These are phyloP conservation scores for Phymanthus crucifer DNA, from an alignment of 92 coral and sea anemone genomes.

Conservation along the genomic window DNA sequence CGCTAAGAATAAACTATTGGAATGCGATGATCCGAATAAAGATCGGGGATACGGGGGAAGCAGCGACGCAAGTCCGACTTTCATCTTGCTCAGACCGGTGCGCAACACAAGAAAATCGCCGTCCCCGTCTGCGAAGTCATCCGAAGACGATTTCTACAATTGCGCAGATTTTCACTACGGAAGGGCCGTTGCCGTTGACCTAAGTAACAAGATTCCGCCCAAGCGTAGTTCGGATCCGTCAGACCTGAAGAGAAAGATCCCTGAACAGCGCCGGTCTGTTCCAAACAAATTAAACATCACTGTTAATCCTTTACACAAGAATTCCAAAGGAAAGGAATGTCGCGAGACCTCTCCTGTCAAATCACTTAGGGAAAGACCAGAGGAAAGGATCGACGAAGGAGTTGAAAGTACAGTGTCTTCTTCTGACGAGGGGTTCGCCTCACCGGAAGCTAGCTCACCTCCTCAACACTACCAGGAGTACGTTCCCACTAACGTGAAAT, in stretches of 20 bases:
- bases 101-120: slow-evolving; percentile 18
- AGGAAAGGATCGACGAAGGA: slow-evolving; percentile 2
- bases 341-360: background rate
- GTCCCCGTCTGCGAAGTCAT: slow-evolving; percentile 27
- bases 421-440: slow-evolving; percentile 44
- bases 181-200: slow-evolving; percentile 33
- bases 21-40: slow-evolving; percentile 16
- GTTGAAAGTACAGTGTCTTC: slow-evolving; percentile 14
- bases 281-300: slow-evolving; percentile 36
- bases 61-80: slow-evolving; percentile 42
- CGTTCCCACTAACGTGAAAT: background rate
- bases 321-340: slow-evolving; percentile 3
- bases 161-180: slow-evolving; percentile 37
- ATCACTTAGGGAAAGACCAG: background rate
- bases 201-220: slow-evolving; percentile 9
- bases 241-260: background rate
- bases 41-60: slow-evolving; percentile 45
- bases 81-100: slow-evolving; percentile 39
- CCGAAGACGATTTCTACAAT: slow-evolving; percentile 38
- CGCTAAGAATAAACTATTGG: slow-evolving; percentile 10
- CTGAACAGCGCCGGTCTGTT: slow-evolving; percentile 21
- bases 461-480: slow-evolving; percentile 8
- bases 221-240: slow-evolving; percentile 29
- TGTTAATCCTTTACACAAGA: slow-evolving; percentile 27
- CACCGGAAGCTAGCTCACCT: slow-evolving; percentile 31